Percentiles rank a stretch among this genome's conserved stretches.
phyloP scores from a whole-genome alignment of 2,888 invertebrate species.

The Omphaloscelis lunosa region DNA sequence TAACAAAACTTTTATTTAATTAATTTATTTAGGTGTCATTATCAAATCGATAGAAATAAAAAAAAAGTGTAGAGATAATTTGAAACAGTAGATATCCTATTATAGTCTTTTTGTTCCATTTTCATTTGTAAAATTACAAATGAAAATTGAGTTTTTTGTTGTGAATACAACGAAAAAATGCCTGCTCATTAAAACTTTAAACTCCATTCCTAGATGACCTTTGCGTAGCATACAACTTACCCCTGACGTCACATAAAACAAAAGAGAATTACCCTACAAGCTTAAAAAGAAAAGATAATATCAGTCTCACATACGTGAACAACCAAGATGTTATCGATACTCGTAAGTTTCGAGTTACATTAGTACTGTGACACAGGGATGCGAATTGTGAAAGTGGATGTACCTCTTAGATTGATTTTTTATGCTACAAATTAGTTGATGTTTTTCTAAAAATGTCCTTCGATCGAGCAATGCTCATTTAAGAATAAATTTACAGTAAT shows the following conservation, averaged over 20 bases:
- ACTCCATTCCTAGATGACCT: constrained; percentile 20
- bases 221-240: constrained; percentile 20
- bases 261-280: constrained; percentile 22
- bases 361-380: constrained; percentile 76
- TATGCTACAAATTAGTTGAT: constrained; percentile 54
- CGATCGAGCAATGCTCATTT: not conserved
- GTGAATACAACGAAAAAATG: no score
- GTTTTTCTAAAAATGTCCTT: constrained; percentile 26
- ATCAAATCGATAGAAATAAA: not conserved
- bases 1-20: not conserved
- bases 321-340: constrained; percentile 46
- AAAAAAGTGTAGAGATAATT: not conserved
- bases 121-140: no score
- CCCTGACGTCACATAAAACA: constrained; percentile 32
- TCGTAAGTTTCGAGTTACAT: constrained; percentile 72
- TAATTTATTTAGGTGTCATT: not conserved
- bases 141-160: no score
- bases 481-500: not conserved
- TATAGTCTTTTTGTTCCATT: not conserved
- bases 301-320: constrained; percentile 19
- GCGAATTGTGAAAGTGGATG: constrained; percentile 81
- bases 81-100: not conserved
- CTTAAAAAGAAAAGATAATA: constrained; percentile 35
- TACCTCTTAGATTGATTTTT: constrained; percentile 31
- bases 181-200: constrained; percentile 5